A percentile compares a stretch with the other conserved stretches of the same genome.
Evolutionary conservation across 2,888 invertebrate species (phyloP).

Genomic region (Cotesia congregata): DNA sequence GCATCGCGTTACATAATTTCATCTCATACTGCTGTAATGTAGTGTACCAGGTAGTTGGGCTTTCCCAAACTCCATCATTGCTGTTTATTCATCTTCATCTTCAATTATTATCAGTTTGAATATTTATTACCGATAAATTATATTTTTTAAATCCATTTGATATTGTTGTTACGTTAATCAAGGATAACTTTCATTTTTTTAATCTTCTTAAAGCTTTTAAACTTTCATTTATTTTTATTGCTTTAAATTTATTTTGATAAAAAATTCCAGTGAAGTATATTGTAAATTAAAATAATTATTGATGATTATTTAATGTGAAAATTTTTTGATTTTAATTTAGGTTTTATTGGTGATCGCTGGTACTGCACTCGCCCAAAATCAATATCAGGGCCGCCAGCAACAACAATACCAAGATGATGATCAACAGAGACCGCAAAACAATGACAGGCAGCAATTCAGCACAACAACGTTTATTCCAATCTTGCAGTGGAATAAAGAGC

Average conservation of each 20-base stretch:
- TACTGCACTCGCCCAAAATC: slow-evolving; percentile 60
- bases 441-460: slow-evolving; percentile 53
- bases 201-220: not conserved
- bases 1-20: slow-evolving; percentile 1
- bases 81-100: not conserved
- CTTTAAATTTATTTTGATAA: not conserved
- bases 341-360: slow-evolving; percentile 61
- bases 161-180: not conserved
- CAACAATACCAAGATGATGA: slow-evolving; percentile 42
- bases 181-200: not conserved
- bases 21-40: not conserved
- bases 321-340: slow-evolving; percentile 47
- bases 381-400: slow-evolving; percentile 45
- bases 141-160: not conserved
- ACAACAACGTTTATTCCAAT: slow-evolving; percentile 86
- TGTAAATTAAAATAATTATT: not conserved
- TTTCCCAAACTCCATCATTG: not conserved
- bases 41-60: not conserved
- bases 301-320: not conserved
- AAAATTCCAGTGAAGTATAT: not conserved
- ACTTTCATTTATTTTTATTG: not conserved
- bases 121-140: slow-evolving; percentile 7
- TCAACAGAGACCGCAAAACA: slow-evolving; percentile 41
- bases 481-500: slow-evolving; percentile 85
- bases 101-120: not conserved